Evolutionary conservation across 2,888 invertebrate genomes (phyloP).

Genomic region (Caenorhabditis japonica): DNA sequence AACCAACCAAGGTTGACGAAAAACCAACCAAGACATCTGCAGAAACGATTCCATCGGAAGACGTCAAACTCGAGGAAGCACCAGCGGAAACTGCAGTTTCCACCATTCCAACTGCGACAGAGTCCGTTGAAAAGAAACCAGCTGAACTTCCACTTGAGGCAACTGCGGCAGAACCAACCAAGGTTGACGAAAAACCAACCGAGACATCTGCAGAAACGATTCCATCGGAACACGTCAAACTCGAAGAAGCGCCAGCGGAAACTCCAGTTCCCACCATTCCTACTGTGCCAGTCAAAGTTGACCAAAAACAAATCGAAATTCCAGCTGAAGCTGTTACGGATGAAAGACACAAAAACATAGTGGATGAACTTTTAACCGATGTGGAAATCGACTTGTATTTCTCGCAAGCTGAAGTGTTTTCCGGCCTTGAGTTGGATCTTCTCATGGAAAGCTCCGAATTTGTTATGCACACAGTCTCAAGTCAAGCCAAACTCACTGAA

Average conservation of each 20-base stretch:
- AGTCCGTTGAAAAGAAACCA: no score
- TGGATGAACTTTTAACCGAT: no score
- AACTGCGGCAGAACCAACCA: conserved; percentile 3
- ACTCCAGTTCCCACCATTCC: no score
- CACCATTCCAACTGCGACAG: no score
- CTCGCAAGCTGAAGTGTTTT: conserved; percentile 3
- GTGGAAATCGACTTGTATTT: no score
- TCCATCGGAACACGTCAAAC: conserved; percentile 3
- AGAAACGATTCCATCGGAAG: neutral
- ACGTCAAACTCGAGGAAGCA: neutral
- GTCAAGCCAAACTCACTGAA: no score
- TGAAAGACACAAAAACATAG: no score
- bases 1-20: neutral
- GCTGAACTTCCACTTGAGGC: no score
- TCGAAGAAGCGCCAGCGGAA: conserved; percentile 6
- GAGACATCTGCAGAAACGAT: conserved; percentile 4
- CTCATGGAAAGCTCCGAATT: conserved; percentile 11
- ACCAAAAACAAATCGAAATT: no score
- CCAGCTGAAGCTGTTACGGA: no score
- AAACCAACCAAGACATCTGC: neutral
- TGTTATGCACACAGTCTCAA: no score
- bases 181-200: neutral
- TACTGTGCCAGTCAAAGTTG: no score
- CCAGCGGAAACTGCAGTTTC: neutral
- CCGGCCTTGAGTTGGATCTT: conserved; percentile 7